phyloP scores from a whole-genome alignment of 2,797 vertebrate genomes.

The Graptemys geographica region DNA sequence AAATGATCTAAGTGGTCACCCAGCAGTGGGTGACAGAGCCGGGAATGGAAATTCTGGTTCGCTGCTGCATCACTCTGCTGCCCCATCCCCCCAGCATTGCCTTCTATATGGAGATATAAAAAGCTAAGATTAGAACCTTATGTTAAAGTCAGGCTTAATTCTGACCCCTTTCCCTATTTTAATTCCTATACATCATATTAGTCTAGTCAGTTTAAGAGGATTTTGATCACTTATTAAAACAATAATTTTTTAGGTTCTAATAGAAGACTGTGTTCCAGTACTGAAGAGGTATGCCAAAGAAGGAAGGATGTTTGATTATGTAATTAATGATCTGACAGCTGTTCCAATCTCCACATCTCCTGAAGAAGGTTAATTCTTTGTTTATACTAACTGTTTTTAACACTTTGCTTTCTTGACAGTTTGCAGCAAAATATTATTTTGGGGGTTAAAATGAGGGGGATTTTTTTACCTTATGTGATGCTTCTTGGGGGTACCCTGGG shows the following conservation, averaged over 20 bases:
- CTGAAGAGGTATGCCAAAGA: constrained; percentile 97
- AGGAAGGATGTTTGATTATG: constrained; percentile 96
- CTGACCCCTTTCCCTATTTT: accelerated
- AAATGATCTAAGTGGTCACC: neutral
- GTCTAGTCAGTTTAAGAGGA: neutral
- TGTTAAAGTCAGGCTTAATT: accelerated
- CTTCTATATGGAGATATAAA: neutral
- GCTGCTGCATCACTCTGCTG: neutral
- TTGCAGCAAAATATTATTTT: neutral
- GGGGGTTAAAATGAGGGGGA: neutral
- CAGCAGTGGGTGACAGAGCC: neutral
- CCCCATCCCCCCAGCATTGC: neutral
- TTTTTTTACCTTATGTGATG: neutral
- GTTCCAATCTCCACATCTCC: constrained; percentile 97
- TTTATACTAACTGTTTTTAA: neutral
- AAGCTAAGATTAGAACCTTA: neutral
- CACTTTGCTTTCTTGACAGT: neutral
- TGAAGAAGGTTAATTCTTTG: constrained; percentile 90
- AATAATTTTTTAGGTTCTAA: constrained; percentile 88
- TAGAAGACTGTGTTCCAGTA: constrained; percentile 97
- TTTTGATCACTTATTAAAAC: neutral
- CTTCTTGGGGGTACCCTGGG: neutral
- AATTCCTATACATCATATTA: neutral
- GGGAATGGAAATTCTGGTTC: neutral
- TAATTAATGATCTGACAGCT: constrained; percentile 98